phyloP scores from a whole-genome alignment of 2,113 vertebrate species.

The Syrrhaptes paradoxus region DNA sequence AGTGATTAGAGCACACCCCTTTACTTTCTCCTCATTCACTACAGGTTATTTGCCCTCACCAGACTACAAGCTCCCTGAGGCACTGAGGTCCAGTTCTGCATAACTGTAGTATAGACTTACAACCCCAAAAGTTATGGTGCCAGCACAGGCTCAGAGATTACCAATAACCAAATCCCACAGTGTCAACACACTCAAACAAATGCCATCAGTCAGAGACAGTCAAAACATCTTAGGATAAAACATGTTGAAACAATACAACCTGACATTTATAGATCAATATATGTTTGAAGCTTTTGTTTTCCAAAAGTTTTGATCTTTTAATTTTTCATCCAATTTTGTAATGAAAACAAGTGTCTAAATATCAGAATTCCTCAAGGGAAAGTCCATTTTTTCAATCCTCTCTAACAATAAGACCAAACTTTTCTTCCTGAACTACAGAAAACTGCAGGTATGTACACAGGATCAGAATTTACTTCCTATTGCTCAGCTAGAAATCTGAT shows the following conservation, averaged over 20 bases:
- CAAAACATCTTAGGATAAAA: background rate
- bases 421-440: background rate
- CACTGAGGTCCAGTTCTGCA: background rate
- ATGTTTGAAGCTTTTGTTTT: background rate
- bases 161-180: background rate
- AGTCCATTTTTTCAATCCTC: background rate
- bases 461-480: background rate
- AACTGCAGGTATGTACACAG: background rate
- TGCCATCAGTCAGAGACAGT: background rate
- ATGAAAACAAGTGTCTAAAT: conserved; percentile 3
- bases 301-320: background rate
- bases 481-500: background rate
- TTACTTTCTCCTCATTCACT: background rate
- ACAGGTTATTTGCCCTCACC: background rate
- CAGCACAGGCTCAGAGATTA: background rate
- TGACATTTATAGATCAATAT: background rate
- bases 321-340: background rate
- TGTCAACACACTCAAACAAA: background rate
- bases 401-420: background rate
- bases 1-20: background rate
- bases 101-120: background rate
- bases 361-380: conserved; percentile 2
- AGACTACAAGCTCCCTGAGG: background rate
- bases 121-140: background rate
- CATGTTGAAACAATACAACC: background rate